A percentile compares a stretch with the other conserved stretches of the same genome.
Conservation (phyloP, 2,888 invertebrate species). For the Eristalis intricaria region DNA sequence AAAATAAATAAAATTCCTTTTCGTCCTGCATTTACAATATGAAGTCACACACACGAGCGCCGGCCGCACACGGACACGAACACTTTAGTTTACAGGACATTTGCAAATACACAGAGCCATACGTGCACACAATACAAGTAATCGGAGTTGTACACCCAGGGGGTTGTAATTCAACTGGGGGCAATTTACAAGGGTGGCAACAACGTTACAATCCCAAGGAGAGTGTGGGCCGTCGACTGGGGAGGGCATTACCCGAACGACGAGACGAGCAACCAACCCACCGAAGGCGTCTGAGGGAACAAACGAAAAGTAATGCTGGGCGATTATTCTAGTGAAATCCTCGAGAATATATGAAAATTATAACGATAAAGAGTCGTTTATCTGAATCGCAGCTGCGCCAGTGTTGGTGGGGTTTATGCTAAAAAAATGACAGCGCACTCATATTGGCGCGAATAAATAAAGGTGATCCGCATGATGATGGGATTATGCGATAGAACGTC, state of each 20-base stretch:
- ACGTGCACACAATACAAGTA: conserved; percentile 68
- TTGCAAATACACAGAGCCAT: conserved; percentile 64
- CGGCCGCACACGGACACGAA: conserved; percentile 33
- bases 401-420: conserved; percentile 7
- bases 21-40: conserved; percentile 72
- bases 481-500: neutral
- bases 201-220: conserved; percentile 46
- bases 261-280: neutral
- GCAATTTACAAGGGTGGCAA: conserved; percentile 72
- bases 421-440: conserved; percentile 4
- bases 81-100: conserved; percentile 60
- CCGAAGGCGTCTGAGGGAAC: conserved; percentile 32
- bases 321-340: conserved; percentile 67
- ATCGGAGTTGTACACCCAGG: conserved; percentile 69
- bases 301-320: conserved; percentile 66
- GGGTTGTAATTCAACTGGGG: conserved; percentile 70
- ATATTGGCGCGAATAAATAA: neutral
- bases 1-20: conserved; percentile 65
- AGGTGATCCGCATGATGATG: neutral
- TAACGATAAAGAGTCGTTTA: conserved; percentile 48
- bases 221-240: neutral
- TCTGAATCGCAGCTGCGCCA: conserved; percentile 6
- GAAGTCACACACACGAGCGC: conserved; percentile 46
- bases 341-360: conserved; percentile 69
- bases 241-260: neutral